Evolutionary conservation across 2,888 invertebrate genomes (phyloP), one percentile per base, ranked within the genome.

Genomic region (Meandrusa payeni): DNA sequence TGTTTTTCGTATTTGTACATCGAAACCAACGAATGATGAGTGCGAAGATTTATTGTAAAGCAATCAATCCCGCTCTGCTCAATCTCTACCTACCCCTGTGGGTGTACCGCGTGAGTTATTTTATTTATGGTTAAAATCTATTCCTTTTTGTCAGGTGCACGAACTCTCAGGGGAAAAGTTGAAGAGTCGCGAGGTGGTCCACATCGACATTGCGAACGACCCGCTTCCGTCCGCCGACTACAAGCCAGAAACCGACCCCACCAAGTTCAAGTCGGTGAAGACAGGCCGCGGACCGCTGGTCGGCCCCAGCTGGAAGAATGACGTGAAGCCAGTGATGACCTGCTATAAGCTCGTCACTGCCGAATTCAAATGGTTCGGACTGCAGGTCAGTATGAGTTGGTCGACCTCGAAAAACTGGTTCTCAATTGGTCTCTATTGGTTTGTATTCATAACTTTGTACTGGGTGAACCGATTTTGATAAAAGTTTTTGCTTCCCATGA

Each of bases 291-390:
- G 99, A 4, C 98, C 98, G 23, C 90, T 99, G 42, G 79, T 88
- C 48, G 93, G 93, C 0, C 89, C 92, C 56, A 91, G 93, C 53
- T 97, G 97, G 97, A 93, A 93, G 82, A 90, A 91, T 43, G 90
- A 90, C 24, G 91, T 92, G 29, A 87, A 93, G 39, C 97, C 97
- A 9, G 94, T 98, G 48, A 99, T 99, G 99, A 98, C 97, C 37
- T 97, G 97, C 77, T 99, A 99, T 86, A 99, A 99, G 86, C 90
- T 99, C 57, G 98, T 99, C 61, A 97, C 97, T 20, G 94, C 95
- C 51, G 97, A 98, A 89, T 99, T 99, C 89, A 98, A 98, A 89
- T 99, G 99, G 98, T 98, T 97, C 69, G 99, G 98, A 41, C 90
- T 99, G 48, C 94, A 94, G 89, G 91, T 91, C 54, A 69, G 65